These are phyloP conservation scores for Anodontia alba DNA, from an alignment of 2,888 invertebrate genomes.

Conservation along the genomic window DNA sequence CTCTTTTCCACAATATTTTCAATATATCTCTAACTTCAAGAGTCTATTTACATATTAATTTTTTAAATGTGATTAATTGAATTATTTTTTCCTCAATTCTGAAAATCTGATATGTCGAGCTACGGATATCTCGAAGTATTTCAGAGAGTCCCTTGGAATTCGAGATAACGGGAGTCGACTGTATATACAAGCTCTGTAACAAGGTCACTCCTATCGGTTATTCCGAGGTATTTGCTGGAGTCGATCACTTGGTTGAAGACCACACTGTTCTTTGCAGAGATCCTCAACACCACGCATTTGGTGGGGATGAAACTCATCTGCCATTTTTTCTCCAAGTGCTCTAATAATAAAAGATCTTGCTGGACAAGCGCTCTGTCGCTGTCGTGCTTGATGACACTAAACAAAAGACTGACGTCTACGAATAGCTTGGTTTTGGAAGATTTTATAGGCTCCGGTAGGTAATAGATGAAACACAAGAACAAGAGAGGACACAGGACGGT, in stretches of 20 bases:
- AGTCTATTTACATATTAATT: too few species aligned
- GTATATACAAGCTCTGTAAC: background rate
- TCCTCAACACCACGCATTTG: background rate
- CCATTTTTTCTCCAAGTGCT: background rate
- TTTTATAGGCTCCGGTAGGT: background rate
- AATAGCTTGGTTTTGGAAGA: constrained; percentile 1
- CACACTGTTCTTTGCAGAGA: background rate
- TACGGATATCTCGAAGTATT: too few species aligned
- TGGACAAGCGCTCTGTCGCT: constrained; percentile 9
- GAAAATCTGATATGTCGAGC: background rate
- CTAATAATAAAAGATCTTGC: background rate
- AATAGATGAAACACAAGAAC: background rate
- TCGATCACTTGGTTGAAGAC: background rate
- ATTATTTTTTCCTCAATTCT: too few species aligned
- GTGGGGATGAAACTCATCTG: background rate
- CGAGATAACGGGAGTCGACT: too few species aligned
- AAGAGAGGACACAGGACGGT: background rate
- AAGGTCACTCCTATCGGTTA: background rate
- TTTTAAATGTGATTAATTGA: too few species aligned
- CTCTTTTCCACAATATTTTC: too few species aligned
- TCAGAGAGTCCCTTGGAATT: too few species aligned
- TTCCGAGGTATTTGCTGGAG: constrained; percentile 10
- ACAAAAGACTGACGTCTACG: background rate
- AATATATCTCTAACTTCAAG: too few species aligned
- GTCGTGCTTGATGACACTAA: background rate